phyloP scores from a whole-genome alignment of 2,888 invertebrate genomes.

The Eucera pruinosa region DNA sequence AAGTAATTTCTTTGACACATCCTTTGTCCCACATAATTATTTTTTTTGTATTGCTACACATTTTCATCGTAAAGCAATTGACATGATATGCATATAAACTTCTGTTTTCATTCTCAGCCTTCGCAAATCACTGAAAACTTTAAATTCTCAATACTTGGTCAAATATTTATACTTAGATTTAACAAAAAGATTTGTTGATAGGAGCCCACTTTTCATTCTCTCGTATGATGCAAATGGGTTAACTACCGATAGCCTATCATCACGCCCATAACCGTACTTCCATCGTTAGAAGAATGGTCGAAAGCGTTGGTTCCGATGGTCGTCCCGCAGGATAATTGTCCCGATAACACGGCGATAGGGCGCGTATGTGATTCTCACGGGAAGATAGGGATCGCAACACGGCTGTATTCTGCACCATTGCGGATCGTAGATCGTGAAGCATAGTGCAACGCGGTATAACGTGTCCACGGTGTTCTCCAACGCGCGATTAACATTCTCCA shows the following conservation, averaged over 20 bases:
- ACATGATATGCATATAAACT: too few species aligned
- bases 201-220: too few species aligned
- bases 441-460: conserved; percentile 36
- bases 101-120: too few species aligned
- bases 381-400: conserved; percentile 49
- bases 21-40: too few species aligned
- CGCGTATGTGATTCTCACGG: conserved; percentile 31
- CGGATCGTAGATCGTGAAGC: conserved; percentile 56
- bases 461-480: conserved; percentile 55
- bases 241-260: conserved; percentile 4
- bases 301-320: conserved; percentile 11
- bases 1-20: too few species aligned
- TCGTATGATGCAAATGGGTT: too few species aligned
- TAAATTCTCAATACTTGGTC: too few species aligned
- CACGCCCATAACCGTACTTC: conserved; percentile 6
- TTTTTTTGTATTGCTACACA: too few species aligned
- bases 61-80: too few species aligned
- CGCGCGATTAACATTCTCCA: conserved; percentile 50
- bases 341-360: conserved; percentile 47
- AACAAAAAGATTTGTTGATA: too few species aligned
- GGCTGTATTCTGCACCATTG: conserved; percentile 46
- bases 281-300: conserved; percentile 16
- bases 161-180: too few species aligned
- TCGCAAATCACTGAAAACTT: too few species aligned
- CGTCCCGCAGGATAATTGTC: conserved; percentile 45